These are phyloP conservation scores for Euplagia quadripunctaria DNA, from an alignment of 2,888 invertebrate species.

Conservation along the genomic window DNA sequence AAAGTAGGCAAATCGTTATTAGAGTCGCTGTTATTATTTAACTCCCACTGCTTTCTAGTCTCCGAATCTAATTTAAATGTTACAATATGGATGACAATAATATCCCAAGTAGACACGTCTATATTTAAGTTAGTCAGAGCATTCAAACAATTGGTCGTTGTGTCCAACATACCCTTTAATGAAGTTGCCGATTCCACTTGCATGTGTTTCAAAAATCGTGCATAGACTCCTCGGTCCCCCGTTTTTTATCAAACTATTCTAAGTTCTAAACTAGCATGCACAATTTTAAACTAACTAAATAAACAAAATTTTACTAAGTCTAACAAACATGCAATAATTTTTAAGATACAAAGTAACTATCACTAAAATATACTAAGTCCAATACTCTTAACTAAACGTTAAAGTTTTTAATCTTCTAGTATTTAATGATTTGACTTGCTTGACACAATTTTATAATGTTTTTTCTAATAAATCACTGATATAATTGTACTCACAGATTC, in stretches of 20 bases:
- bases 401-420: too few species aligned
- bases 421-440: too few species aligned
- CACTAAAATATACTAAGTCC: too few species aligned
- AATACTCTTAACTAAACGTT: too few species aligned
- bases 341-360: too few species aligned
- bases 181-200: slow-evolving; percentile 16
- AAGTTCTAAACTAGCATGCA: background rate
- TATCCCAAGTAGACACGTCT: slow-evolving; percentile 31
- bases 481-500: too few species aligned
- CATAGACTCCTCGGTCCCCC: background rate
- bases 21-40: slow-evolving; percentile 23
- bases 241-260: background rate
- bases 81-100: slow-evolving; percentile 33
- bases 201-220: background rate
- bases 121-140: slow-evolving; percentile 26
- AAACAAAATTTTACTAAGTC: too few species aligned
- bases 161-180: slow-evolving; percentile 22
- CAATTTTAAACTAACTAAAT: too few species aligned
- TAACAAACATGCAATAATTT: too few species aligned
- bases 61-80: slow-evolving; percentile 39
- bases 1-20: slow-evolving; percentile 41
- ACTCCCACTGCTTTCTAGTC: slow-evolving; percentile 41
- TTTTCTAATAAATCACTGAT: too few species aligned
- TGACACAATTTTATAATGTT: too few species aligned
- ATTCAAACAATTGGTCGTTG: slow-evolving; percentile 23